Evolutionary conservation across 2,113 vertebrate genomes (phyloP).

Genomic region (Oncorhynchus kisutch): DNA sequence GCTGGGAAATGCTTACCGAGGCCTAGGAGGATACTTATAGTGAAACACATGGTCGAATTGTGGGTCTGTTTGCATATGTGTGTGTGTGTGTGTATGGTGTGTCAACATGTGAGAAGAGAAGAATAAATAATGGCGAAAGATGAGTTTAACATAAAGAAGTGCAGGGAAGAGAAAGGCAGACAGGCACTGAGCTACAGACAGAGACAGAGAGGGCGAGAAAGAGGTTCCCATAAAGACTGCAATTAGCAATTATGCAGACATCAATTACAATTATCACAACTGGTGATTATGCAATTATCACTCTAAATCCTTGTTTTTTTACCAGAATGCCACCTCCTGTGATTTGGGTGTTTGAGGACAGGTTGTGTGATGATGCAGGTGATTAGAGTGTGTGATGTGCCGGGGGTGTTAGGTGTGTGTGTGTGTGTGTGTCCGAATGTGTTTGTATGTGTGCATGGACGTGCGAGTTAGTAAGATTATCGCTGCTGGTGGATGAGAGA

Average conservation of each 20-base stretch:
- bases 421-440: background rate
- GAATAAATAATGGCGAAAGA: slow-evolving; percentile 1
- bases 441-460: background rate
- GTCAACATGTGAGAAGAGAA: slow-evolving; percentile 7
- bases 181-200: slow-evolving; percentile 2
- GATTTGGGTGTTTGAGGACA: slow-evolving; percentile 63
- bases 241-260: slow-evolving; percentile 74
- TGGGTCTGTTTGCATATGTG: slow-evolving; percentile 4
- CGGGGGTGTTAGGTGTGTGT: slow-evolving; percentile 24
- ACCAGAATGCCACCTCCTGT: slow-evolving; percentile 60
- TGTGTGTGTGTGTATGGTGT: slow-evolving; percentile 9
- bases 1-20: slow-evolving; percentile 69
- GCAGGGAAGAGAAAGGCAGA: background rate
- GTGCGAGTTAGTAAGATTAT: background rate
- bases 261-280: slow-evolving; percentile 80
- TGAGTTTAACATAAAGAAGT: slow-evolving; percentile 20
- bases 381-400: slow-evolving; percentile 59
- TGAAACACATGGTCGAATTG: slow-evolving; percentile 43
- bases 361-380: slow-evolving; percentile 60
- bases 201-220: slow-evolving; percentile 50
- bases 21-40: slow-evolving; percentile 63
- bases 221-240: slow-evolving; percentile 68
- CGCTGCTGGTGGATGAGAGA: too few relatives aligned
- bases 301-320: slow-evolving; percentile 72
- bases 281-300: slow-evolving; percentile 79